A percentile compares a stretch with the other conserved stretches of the same genome.
Evolutionary conservation across 2,888 invertebrate genomes (phyloP).

Genomic region (Urechis unicinctus): DNA sequence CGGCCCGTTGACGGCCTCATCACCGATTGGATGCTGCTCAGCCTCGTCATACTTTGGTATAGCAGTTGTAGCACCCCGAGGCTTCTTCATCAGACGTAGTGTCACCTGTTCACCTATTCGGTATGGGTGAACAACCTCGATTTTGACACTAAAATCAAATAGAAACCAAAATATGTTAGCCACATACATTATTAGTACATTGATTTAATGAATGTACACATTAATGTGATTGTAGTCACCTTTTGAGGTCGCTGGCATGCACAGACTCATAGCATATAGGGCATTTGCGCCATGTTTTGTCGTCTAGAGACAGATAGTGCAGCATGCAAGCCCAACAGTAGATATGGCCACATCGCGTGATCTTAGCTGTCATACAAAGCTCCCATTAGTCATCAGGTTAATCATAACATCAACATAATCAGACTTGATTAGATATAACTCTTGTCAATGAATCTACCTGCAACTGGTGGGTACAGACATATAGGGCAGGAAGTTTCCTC

Average conservation of each 20-base stretch:
- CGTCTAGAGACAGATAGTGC: conserved; percentile 76
- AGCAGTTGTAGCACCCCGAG: conserved; percentile 57
- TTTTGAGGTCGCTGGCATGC: conserved; percentile 74
- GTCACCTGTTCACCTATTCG: conserved; percentile 62
- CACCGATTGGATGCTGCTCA: conserved; percentile 25
- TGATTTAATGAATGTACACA: too few relatives aligned
- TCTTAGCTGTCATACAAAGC: conserved; percentile 67
- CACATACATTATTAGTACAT: too few relatives aligned
- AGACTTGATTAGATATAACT: background rate
- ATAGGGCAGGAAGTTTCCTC: conserved; percentile 74
- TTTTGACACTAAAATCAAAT: conserved; percentile 66
- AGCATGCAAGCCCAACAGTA: conserved; percentile 94
- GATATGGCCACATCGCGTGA: conserved; percentile 89
- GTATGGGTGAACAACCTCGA: conserved; percentile 44
- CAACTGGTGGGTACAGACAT: conserved; percentile 72
- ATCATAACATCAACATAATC: background rate
- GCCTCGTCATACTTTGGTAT: conserved; percentile 34
- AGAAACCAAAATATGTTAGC: too few relatives aligned
- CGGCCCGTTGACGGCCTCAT: too few relatives aligned
- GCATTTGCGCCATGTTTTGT: conserved; percentile 70
- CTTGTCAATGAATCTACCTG: conserved; percentile 25
- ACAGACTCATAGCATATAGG: conserved; percentile 87
- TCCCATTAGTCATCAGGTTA: background rate
- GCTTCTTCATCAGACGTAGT: conserved; percentile 80
- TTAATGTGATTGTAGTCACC: conserved; percentile 55